Percentiles rank a stretch among this genome's conserved stretches.
Conservation (phyloP, 30 jellyfish, hydroid and myxozoan genomes). For the Pelagia noctiluca region DNA sequence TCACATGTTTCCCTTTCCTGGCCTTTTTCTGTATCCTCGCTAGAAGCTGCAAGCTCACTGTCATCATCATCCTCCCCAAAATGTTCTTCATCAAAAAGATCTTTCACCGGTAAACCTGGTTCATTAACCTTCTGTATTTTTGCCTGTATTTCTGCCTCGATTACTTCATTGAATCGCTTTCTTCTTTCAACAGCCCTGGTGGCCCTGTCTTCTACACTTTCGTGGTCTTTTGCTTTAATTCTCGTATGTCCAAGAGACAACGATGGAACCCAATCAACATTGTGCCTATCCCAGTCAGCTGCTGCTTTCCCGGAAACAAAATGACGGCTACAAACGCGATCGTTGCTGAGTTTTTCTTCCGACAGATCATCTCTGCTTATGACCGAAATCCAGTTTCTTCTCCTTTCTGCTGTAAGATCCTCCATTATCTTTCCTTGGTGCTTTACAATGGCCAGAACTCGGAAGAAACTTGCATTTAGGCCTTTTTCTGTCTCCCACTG, state of each 20-base stretch:
- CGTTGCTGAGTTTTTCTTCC: conserved; percentile 17
- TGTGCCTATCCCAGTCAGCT: conserved; percentile 25
- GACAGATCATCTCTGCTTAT: conserved; percentile 30
- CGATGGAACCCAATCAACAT: conserved; percentile 32
- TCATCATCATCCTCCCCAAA: not conserved
- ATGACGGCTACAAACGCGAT: conserved; percentile 29
- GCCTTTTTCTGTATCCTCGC: conserved; percentile 6
- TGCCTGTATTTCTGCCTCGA: conserved; percentile 17
- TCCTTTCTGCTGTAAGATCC: conserved; percentile 28
- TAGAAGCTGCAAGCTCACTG: conserved; percentile 9
- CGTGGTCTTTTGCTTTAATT: conserved; percentile 8
- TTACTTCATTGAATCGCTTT: conserved; percentile 9
- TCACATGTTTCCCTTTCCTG: conserved; percentile 13
- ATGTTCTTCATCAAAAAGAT: conserved; percentile 20
- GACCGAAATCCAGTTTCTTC: conserved; percentile 6
- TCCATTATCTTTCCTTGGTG: conserved; percentile 31
- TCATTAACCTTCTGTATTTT: conserved; percentile 24
- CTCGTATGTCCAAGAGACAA: conserved; percentile 20
- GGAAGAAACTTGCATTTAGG: no score
- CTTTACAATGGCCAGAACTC: conserved; percentile 10
- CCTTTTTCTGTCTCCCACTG: conserved; percentile 42
- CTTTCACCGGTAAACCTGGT: conserved; percentile 10
- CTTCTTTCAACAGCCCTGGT: conserved; percentile 20
- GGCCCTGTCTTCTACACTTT: conserved; percentile 24
- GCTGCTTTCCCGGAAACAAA: conserved; percentile 35